Evolutionary conservation across 2,113 vertebrate genomes (phyloP), one percentile per base, ranked within the genome.

Genomic region (Scophthalmus maximus): DNA sequence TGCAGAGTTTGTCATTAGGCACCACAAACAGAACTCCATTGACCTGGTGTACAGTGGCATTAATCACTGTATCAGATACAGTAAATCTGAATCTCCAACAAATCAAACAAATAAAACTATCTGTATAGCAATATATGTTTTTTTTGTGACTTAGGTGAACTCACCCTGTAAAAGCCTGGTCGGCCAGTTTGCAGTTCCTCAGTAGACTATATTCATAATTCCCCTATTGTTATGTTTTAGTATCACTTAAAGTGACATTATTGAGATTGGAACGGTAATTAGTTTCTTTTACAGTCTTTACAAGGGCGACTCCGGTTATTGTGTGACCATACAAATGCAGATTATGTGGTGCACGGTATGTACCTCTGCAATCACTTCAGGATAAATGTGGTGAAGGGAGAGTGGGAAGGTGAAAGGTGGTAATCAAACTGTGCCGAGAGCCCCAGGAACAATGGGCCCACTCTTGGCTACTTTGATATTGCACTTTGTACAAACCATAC

Each of bases 301-400:
- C 17, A 70, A 47, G 14, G 30, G 20, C 11, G 9, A 64, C 51
- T 58, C 22, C 18, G n/a, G 42, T 66, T 75, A 59, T 73, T 83
- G 30, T 83, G 42, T 67, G 47, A 52, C 22, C 51, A 40, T 65
- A 56, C 20, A 72, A 44, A 27, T 78, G 55, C 26, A 25, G 32
- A 71, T 79, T 61, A 56, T 71, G 59, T 30, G 57, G 38, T 30
- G 62, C 44, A 55, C 17, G 50, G 17, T 26, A 8, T 51, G 30
- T 32, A 47, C 34, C 40, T 32, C 57, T 68, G 71, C 76, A 87
- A 86, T 89, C 83, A 84, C 66, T 78, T 75, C 63, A 82, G 25
- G 22, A 73, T 71, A 61, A 70, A 56, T 63, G 44, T 14, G 42
- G 23, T 29, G 20, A 50, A 59, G 8, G 44, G 20, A 46, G 36